Evolutionary conservation across 2,113 vertebrate species (phyloP), one percentile per base, ranked within the genome.

Genomic region (Vicugna pacos): DNA sequence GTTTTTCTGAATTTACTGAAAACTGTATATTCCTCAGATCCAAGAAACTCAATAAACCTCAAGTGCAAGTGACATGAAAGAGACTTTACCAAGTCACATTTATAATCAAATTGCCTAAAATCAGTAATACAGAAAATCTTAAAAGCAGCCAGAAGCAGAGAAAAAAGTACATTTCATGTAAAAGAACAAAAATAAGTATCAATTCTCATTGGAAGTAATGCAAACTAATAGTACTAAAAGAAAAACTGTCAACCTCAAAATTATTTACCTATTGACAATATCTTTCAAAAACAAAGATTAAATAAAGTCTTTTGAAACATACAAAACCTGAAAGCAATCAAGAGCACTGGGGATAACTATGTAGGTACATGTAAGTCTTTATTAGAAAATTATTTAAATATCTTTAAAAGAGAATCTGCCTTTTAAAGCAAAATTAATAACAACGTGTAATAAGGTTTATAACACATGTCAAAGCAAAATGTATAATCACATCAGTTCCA

Each of bases 201-300:
- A 80, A 64, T 88, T 87, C 26, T 89, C 52, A 4, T 6, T 81
- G 65, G 1, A 95, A 70, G 24, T 75, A 67, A 52, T 54, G 30
- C 5, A 67, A 79, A 85, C 32, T 30, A n/a, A n/a, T 91, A 91
- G 16, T 26, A 64, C 12, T 50, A 69, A 87, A 96, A 80, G 22
- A 58, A 81, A 91, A 82, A 48, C 56, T 83, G 1, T 67, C n/a
- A 22, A 67, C 30, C 48, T 88, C 38, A 67, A 77, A 87, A 42
- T 62, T 24, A 72, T 73, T 70, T 72, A 70, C 28, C 20, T 64
- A 60, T 32, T 72, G 50, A 92, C 24, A 60, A 42, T 56, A 62
- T 56, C 60, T 56, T 89, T 94, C n/a, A 69, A 64, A 89, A 92
- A 73, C 20, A 75, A 92, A 62, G 16, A 81, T 48, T 85, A 60